These are phyloP conservation scores for Drosophila chauvacae DNA, from an alignment of 1,140 invertebrate genomes.

Conservation along the genomic window DNA sequence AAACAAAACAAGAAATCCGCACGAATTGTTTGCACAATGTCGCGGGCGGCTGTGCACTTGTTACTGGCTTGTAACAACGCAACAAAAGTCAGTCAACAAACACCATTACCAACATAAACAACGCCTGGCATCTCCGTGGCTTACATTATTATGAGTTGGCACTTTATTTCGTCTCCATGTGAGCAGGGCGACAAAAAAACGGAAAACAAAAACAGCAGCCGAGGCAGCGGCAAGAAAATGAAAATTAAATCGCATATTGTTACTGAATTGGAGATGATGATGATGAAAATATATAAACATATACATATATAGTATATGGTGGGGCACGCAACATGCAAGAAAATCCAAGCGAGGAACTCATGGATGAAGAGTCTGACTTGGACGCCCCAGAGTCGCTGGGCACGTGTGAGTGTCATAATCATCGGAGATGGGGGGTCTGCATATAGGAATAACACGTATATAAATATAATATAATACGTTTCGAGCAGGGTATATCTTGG, in stretches of 20 bases:
- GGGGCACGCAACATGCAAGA: slow-evolving; percentile 59
- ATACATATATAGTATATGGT: slow-evolving; percentile 6
- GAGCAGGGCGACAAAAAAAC: slow-evolving; percentile 59
- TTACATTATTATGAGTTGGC: slow-evolving; percentile 74
- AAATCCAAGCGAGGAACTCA: slow-evolving; percentile 44
- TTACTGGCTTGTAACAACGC: slow-evolving; percentile 42
- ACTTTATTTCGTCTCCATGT: slow-evolving; percentile 65
- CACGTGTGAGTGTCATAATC: slow-evolving; percentile 72
- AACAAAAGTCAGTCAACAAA: slow-evolving; percentile 64
- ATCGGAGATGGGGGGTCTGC: slow-evolving; percentile 21
- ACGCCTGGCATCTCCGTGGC: slow-evolving; percentile 49
- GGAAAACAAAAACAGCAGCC: slow-evolving; percentile 12
- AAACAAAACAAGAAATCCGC: slow-evolving; percentile 34
- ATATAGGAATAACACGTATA: slow-evolving; percentile 8
- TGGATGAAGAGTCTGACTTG: slow-evolving; percentile 34
- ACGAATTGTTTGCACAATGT: slow-evolving; percentile 59
- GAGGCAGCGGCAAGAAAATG: slow-evolving; percentile 45
- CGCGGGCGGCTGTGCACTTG: slow-evolving; percentile 46
- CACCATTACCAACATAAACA: slow-evolving; percentile 51
- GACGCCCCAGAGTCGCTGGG: slow-evolving; percentile 21
- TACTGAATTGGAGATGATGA: slow-evolving; percentile 34
- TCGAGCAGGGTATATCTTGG: slow-evolving; percentile 3
- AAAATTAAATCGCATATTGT: slow-evolving; percentile 58
- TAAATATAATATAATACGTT: slow-evolving; percentile 10
- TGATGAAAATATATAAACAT: slow-evolving; percentile 23